phyloP scores from a whole-genome alignment of 2,797 vertebrate genomes.

The Cryptoprocta ferox region DNA sequence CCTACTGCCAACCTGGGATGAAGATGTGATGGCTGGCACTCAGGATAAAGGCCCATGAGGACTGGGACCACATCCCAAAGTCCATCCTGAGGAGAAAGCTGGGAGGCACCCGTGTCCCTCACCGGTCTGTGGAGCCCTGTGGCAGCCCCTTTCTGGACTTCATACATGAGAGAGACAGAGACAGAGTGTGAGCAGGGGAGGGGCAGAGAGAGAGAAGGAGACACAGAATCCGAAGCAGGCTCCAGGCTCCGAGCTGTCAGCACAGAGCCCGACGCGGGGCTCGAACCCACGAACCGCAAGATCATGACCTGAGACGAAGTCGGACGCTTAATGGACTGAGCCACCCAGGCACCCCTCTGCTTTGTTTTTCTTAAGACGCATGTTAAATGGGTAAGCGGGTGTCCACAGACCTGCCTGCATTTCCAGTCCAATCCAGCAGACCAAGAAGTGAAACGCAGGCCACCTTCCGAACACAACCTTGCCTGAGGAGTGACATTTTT shows the following conservation, averaged over 20 bases:
- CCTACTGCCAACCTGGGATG: neutral
- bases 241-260: too few species aligned
- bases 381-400: neutral
- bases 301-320: too few species aligned
- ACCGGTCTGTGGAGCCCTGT: neutral
- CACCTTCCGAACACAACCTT: neutral
- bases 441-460: neutral
- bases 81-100: neutral
- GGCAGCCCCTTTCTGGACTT: neutral
- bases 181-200: too few species aligned
- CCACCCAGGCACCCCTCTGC: neutral
- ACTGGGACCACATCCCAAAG: too few species aligned
- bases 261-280: too few species aligned
- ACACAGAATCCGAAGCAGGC: too few species aligned
- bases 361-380: neutral
- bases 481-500: neutral
- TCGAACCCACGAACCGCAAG: rapidly evolving
- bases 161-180: neutral
- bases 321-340: too few species aligned
- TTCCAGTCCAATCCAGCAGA: neutral
- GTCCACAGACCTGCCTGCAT: neutral
- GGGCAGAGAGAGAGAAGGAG: too few species aligned
- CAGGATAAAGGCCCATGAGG: neutral
- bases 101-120: neutral
- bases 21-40: neutral